These are phyloP conservation scores for Volucella zonaria DNA, from an alignment of 2,888 invertebrate species.

Conservation along the genomic window DNA sequence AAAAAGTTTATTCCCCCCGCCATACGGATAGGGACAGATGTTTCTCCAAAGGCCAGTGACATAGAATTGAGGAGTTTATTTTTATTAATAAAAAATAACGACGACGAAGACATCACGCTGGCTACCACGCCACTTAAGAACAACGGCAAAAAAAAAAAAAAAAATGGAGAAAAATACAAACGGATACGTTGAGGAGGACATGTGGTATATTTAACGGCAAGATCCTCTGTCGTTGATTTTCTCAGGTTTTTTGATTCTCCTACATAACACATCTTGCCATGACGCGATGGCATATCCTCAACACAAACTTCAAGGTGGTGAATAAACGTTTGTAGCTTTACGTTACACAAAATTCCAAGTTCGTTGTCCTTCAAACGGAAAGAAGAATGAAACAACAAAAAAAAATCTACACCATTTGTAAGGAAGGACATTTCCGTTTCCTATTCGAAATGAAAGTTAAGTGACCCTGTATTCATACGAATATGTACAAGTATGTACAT, in stretches of 20 bases:
- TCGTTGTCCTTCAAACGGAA: constrained; percentile 60
- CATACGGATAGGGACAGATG: constrained; percentile 63
- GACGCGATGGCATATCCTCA: constrained; percentile 10
- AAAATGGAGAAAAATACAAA: constrained; percentile 26
- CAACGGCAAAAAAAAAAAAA: constrained; percentile 9
- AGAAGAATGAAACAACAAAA: constrained; percentile 2
- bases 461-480: constrained; percentile 45
- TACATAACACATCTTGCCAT: constrained; percentile 41
- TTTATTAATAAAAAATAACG: constrained; percentile 56
- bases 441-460: constrained; percentile 52
- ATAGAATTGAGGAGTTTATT: constrained; percentile 57
- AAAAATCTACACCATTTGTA: constrained; percentile 14
- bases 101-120: constrained; percentile 27
- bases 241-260: constrained; percentile 27
- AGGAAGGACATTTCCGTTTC: constrained; percentile 72
- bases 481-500: background rate
- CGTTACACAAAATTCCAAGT: constrained; percentile 43
- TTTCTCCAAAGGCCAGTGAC: constrained; percentile 64
- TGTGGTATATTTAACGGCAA: constrained; percentile 51
- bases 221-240: constrained; percentile 23
- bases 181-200: constrained; percentile 63
- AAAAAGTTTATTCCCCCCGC: constrained; percentile 69
- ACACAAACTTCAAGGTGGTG: constrained; percentile 53
- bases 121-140: constrained; percentile 40
- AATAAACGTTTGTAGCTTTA: background rate